Conservation (phyloP, 2,113 vertebrate species). For the Anarrhichthys ocellatus region DNA sequence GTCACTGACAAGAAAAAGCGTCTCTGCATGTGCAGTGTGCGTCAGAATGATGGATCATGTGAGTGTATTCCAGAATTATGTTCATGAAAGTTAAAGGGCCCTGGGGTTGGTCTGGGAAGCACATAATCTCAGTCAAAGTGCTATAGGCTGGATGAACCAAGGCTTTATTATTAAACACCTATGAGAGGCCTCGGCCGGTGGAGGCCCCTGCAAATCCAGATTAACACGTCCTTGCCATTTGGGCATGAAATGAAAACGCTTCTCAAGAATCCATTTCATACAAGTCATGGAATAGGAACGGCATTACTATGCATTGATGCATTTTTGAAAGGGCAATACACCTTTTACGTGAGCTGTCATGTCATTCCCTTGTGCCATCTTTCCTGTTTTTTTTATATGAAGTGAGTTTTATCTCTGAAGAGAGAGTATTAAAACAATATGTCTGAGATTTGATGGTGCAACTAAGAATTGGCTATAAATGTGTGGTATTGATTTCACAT, state of each 20-base stretch:
- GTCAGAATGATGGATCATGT: slow-evolving; percentile 78
- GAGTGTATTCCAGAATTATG: slow-evolving; percentile 80
- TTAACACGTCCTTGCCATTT: slow-evolving; percentile 71
- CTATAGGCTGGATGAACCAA: slow-evolving; percentile 76
- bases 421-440: slow-evolving; percentile 62
- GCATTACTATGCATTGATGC: slow-evolving; percentile 34
- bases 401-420: slow-evolving; percentile 59
- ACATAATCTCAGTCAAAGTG: slow-evolving; percentile 77
- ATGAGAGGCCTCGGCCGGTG: slow-evolving; percentile 63
- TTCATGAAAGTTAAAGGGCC: slow-evolving; percentile 80
- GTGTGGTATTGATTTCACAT: slow-evolving; percentile 83
- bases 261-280: slow-evolving; percentile 59
- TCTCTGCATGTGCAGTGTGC: slow-evolving; percentile 46
- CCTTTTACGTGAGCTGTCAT: slow-evolving; percentile 56
- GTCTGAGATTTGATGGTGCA: slow-evolving; percentile 78
- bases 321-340: slow-evolving; percentile 39
- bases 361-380: slow-evolving; percentile 31
- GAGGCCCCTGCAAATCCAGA: slow-evolving; percentile 64
- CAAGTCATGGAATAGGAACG: slow-evolving; percentile 43
- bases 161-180: slow-evolving; percentile 86
- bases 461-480: slow-evolving; percentile 79
- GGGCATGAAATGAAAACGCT: slow-evolving; percentile 75
- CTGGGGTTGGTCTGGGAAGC: slow-evolving; percentile 78
- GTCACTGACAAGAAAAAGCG: slow-evolving; percentile 43
- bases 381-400: slow-evolving; percentile 39